Evolutionary conservation across 1,140 invertebrate species (phyloP).

Genomic region (Penaeus japonicus): DNA sequence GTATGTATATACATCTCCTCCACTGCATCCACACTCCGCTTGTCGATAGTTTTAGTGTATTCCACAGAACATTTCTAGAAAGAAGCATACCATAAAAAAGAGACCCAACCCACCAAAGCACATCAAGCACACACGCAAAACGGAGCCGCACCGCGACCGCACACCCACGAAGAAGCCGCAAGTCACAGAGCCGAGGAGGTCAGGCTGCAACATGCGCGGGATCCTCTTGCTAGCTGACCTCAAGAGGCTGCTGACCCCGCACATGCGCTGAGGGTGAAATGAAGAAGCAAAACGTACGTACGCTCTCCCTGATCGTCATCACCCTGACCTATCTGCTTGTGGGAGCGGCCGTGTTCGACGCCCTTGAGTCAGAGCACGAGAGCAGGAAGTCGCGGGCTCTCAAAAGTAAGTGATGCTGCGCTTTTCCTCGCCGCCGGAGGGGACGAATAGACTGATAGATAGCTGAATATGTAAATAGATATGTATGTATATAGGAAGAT

Average conservation of each 20-base stretch:
- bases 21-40: too few relatives aligned
- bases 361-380: constrained; percentile 95
- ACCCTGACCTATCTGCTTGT: constrained; percentile 99
- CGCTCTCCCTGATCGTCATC: constrained; percentile 96
- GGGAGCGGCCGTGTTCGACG: constrained; percentile 98
- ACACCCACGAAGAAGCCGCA: not conserved
- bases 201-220: constrained; percentile 41
- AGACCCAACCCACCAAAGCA: too few relatives aligned
- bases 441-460: not conserved
- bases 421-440: not conserved
- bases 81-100: too few relatives aligned
- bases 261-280: constrained; percentile 68
- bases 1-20: too few relatives aligned
- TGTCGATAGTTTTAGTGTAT: too few relatives aligned
- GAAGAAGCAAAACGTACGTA: constrained; percentile 99
- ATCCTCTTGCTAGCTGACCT: constrained; percentile 40
- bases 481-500: not conserved
- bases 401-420: constrained; percentile 71
- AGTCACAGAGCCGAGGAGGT: not conserved
- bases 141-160: not conserved
- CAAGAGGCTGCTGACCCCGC: constrained; percentile 52
- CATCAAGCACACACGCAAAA: too few relatives aligned
- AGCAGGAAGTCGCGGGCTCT: constrained; percentile 84
- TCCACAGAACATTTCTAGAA: too few relatives aligned
- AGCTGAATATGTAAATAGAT: not conserved